Conservation (phyloP, 2,113 vertebrate species). For the Apodemus sylvaticus region DNA sequence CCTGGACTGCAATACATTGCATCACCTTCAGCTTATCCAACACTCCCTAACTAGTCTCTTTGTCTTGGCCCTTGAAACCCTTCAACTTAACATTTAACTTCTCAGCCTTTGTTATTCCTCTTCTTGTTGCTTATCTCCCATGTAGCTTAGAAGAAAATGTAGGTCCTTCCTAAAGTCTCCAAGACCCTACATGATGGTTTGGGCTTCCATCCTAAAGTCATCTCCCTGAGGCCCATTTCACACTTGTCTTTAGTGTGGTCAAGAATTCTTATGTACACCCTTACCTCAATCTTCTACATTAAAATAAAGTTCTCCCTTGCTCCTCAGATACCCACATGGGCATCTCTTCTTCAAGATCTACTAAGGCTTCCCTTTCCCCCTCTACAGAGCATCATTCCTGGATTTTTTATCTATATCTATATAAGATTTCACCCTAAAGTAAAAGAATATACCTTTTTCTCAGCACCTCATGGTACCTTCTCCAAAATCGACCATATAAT, state of each 20-base stretch:
- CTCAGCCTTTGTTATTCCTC: background rate
- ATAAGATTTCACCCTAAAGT: too few relatives aligned
- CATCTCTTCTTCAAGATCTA: conserved; percentile 16
- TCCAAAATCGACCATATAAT: too few relatives aligned
- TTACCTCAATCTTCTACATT: background rate
- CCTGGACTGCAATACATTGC: background rate
- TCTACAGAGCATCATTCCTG: background rate
- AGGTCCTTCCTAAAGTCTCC: background rate
- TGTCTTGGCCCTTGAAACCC: background rate
- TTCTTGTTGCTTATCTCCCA: background rate
- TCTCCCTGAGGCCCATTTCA: background rate
- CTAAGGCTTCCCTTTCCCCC: background rate
- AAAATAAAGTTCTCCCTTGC: background rate
- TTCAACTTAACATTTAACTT: background rate
- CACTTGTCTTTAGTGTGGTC: background rate
- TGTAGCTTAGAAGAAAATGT: background rate
- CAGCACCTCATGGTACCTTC: too few relatives aligned
- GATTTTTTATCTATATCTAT: too few relatives aligned
- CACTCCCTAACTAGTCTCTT: background rate
- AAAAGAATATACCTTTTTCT: too few relatives aligned
- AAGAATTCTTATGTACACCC: background rate
- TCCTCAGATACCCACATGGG: background rate
- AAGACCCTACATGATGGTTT: background rate
- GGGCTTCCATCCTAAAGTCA: background rate
- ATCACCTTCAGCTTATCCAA: background rate